Conservation (phyloP, 2,797 vertebrate species). For the Margarornis squamiger region DNA sequence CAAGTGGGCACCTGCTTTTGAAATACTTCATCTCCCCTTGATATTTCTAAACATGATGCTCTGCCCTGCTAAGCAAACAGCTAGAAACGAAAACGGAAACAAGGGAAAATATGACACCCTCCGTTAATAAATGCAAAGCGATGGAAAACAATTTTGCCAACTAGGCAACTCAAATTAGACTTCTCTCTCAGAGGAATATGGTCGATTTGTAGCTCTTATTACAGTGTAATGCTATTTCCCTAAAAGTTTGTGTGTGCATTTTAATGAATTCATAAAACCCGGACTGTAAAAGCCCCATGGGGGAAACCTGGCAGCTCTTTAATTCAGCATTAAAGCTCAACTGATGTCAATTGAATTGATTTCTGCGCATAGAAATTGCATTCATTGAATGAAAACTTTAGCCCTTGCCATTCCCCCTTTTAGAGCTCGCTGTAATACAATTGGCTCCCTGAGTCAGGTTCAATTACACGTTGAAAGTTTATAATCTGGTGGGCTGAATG, state of each 20-base stretch:
- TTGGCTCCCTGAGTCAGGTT: constrained; percentile 71
- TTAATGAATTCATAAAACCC: constrained; percentile 76
- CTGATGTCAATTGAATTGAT: constrained; percentile 65
- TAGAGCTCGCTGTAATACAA: constrained; percentile 65
- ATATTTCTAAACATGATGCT: constrained; percentile 17
- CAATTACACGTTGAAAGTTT: constrained; percentile 74
- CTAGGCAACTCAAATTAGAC: constrained; percentile 71
- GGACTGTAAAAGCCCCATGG: constrained; percentile 67
- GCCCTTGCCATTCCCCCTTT: constrained; percentile 69
- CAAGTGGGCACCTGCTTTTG: background rate
- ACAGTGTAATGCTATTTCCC: constrained; percentile 69
- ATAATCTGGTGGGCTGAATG: constrained; percentile 66
- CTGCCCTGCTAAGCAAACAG: constrained; percentile 24
- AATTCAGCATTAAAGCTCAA: constrained; percentile 73
- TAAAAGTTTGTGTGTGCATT: constrained; percentile 73
- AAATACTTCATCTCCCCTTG: background rate
- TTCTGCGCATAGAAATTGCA: constrained; percentile 68
- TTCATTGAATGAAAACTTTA: constrained; percentile 75
- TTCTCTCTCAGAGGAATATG: constrained; percentile 68
- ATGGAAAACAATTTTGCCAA: constrained; percentile 74
- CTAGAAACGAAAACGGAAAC: constrained; percentile 19
- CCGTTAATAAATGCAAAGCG: constrained; percentile 64
- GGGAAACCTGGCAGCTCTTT: constrained; percentile 63
- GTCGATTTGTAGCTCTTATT: constrained; percentile 74
- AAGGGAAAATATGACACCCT: constrained; percentile 64